Evolutionary conservation across 2,797 vertebrate species (phyloP), one percentile per base, ranked within the genome.

Genomic region (Onychomys torridus): DNA sequence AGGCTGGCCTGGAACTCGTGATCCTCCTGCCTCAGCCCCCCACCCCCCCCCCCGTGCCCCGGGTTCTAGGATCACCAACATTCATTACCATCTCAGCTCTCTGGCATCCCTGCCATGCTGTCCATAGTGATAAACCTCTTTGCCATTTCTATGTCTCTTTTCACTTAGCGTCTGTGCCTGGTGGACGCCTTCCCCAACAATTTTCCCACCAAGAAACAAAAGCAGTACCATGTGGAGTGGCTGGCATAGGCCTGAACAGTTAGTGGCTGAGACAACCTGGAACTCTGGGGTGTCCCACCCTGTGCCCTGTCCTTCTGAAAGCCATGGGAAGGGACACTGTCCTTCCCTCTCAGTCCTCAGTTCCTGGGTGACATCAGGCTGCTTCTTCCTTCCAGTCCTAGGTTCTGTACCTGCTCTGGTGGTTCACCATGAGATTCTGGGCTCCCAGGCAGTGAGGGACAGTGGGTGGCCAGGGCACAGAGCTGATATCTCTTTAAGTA

Each of bases 301-400:
- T 16, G 25, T 2, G 23, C 6, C 37, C 25, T 4, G 3, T 63
- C n/a, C 79, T 65, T 37, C 65, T 61, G 78, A 57, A 29, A 25
- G 55, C 3, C 29, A 1, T 8, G 12, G 81, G 67, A 57, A 67
- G 57, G 37, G 65, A 3, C 6, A 0, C 7, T 4, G 4, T 8
- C 75, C 17, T 11, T 9, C 2, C 5, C 6, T 0, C 43, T n/a
- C 0, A 0, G 87, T 37, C 67, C n/a, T n/a, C 0, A 4, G 13
- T 8, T 40, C 71, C 46, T 49, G 23, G 43, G n/a, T 82, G 37
- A 29, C 63, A 57, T 49, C 29, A 46, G 55, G 77, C 27, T 9
- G 9, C 13, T 61, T 61, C 63, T 29, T 86, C 65, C 67, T 57
- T 52, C 59, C 37, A 23, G 83, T 32, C 59, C n/a, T 21, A 29